Percentiles rank a stretch among this genome's conserved stretches.
Conservation (phyloP, 2,888 invertebrate species). For the Tenthredo notha region DNA sequence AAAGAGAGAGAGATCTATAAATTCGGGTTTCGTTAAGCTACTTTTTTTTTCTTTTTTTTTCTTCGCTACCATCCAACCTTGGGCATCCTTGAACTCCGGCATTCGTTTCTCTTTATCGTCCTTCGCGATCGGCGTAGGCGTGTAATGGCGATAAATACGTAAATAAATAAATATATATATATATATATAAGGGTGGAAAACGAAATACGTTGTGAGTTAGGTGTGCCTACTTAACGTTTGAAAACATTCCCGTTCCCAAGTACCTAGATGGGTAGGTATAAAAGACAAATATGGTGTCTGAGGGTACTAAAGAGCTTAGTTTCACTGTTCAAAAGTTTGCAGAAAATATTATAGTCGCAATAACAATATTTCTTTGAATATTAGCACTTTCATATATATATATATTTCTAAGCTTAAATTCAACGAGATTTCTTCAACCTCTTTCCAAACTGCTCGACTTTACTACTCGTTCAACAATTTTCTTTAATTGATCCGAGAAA, state of each 20-base stretch:
- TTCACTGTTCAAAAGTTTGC: conserved; percentile 62
- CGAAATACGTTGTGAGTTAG: conserved; percentile 65
- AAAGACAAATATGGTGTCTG: conserved; percentile 57
- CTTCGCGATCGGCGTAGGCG: background rate
- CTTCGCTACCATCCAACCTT: background rate
- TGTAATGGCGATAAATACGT: conserved; percentile 35
- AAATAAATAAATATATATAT: conserved; percentile 68
- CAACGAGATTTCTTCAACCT: background rate
- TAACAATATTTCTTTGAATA: conserved; percentile 75
- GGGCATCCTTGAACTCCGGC: background rate
- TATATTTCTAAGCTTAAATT: conserved; percentile 15
- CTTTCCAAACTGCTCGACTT: background rate
- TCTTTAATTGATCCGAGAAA: conserved; percentile 53
- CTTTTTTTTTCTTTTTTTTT: background rate
- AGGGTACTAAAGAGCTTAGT: conserved; percentile 54
- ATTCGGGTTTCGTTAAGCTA: background rate
- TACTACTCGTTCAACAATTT: background rate
- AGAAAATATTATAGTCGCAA: conserved; percentile 69
- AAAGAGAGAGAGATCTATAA: background rate
- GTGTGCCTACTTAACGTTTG: background rate
- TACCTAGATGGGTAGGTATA: background rate
- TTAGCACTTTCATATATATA: conserved; percentile 67
- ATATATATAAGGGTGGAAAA: conserved; percentile 69
- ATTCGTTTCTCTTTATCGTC: conserved; percentile 33
- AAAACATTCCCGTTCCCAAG: background rate